Conservation (phyloP, 2,113 vertebrate genomes). For the Lagopus leucura region DNA sequence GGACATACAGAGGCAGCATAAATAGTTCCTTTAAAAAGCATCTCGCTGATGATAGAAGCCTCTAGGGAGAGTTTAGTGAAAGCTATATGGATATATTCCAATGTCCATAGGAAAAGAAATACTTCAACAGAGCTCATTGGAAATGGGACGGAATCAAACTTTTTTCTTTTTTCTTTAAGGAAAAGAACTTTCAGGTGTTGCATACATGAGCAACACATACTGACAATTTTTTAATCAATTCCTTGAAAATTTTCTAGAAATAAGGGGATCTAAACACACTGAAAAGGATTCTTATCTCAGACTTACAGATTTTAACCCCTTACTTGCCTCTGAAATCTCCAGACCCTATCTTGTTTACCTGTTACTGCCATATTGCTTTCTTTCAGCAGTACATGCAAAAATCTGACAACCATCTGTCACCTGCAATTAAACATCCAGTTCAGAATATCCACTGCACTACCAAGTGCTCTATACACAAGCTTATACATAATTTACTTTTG, state of each 20-base stretch:
- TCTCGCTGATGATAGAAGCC: neutral
- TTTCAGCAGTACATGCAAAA: neutral
- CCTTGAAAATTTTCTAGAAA: neutral
- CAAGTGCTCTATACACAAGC: neutral
- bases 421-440: neutral
- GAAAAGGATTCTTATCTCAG: neutral
- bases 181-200: constrained; percentile 16
- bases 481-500: neutral
- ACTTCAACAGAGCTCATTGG: constrained; percentile 15
- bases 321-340: neutral
- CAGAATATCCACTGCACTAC: neutral
- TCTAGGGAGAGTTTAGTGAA: constrained; percentile 27
- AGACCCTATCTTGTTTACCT: neutral
- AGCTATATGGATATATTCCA: neutral
- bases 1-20: neutral
- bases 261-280: neutral
- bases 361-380: neutral
- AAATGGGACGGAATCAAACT: neutral
- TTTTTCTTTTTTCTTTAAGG: neutral
- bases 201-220: neutral
- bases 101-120: constrained; percentile 5
- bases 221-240: neutral
- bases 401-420: neutral
- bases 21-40: neutral
- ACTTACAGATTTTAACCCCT: constrained; percentile 11